These are phyloP conservation scores for Cyanoderma ruficeps DNA, from an alignment of 2,113 vertebrate genomes.

Conservation along the genomic window DNA sequence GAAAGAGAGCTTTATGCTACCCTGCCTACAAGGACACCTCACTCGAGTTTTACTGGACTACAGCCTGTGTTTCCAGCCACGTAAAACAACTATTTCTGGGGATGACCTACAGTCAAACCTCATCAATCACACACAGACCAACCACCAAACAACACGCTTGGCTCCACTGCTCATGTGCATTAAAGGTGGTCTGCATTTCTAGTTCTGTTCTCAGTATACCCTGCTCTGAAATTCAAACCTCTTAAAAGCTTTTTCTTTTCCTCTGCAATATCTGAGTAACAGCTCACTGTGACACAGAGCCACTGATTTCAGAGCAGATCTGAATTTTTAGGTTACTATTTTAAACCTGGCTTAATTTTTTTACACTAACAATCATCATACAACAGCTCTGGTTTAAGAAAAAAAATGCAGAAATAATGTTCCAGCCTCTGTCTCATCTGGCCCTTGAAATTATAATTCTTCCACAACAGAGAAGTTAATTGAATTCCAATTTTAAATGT, in stretches of 20 bases:
- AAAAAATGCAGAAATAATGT: not conserved
- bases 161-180: not conserved
- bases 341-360: not conserved
- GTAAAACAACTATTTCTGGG: not conserved
- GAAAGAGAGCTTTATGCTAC: not conserved
- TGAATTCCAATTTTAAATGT: not conserved
- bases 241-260: not conserved
- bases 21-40: not conserved
- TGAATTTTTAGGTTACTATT: not conserved
- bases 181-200: not conserved
- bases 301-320: not conserved
- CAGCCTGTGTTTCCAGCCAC: not conserved
- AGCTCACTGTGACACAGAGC: not conserved
- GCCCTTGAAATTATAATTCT: not conserved
- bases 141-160: not conserved
- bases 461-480: not conserved
- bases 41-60: not conserved
- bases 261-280: not conserved
- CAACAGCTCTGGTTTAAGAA: not conserved
- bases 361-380: not conserved
- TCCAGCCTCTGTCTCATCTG: not conserved
- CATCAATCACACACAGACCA: not conserved
- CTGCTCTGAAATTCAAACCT: not conserved
- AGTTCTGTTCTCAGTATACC: not conserved
- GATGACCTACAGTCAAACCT: not conserved